A percentile compares a stretch with the other conserved stretches of the same genome.
phyloP scores from a whole-genome alignment of 1,140 invertebrate species.

The Melitaea cinxia region DNA sequence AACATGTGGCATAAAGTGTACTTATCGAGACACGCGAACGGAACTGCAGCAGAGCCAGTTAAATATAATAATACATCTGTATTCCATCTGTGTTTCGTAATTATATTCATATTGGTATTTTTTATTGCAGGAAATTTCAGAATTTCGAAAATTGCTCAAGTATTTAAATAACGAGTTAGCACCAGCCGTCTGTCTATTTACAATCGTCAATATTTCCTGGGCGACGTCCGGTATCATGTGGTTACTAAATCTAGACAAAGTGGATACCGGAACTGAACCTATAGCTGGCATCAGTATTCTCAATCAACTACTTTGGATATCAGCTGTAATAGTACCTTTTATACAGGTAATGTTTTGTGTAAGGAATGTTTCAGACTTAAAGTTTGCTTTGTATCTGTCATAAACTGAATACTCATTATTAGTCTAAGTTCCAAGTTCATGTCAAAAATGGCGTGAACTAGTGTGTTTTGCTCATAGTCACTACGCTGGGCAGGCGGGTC shows the following conservation, averaged over 20 bases:
- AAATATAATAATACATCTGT: no score
- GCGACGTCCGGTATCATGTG: constrained; percentile 86
- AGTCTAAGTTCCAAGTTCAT: no score
- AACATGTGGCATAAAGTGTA: no score
- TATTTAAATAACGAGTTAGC: constrained; percentile 89
- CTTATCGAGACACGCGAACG: no score
- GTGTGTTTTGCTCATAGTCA: no score
- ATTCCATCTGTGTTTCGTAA: neutral
- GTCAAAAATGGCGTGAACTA: no score
- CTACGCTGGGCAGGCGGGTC: no score
- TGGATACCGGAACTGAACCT: constrained; percentile 81
- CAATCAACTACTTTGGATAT: constrained; percentile 86
- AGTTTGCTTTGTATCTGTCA: no score
- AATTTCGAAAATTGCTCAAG: constrained; percentile 88
- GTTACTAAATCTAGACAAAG: constrained; percentile 84
- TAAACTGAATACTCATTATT: no score
- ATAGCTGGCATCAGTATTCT: constrained; percentile 83
- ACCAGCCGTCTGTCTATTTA: constrained; percentile 88
- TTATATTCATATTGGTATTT: constrained; percentile 4
- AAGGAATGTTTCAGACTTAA: no score
- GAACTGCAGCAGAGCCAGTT: no score
- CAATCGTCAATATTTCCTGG: constrained; percentile 88
- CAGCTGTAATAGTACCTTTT: constrained; percentile 86
- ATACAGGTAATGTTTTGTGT: constrained; percentile 81
- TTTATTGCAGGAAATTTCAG: constrained; percentile 85